Evolutionary conservation across 2,113 vertebrate genomes (phyloP), one percentile per base, ranked within the genome.

Genomic region (Callipepla squamata): DNA sequence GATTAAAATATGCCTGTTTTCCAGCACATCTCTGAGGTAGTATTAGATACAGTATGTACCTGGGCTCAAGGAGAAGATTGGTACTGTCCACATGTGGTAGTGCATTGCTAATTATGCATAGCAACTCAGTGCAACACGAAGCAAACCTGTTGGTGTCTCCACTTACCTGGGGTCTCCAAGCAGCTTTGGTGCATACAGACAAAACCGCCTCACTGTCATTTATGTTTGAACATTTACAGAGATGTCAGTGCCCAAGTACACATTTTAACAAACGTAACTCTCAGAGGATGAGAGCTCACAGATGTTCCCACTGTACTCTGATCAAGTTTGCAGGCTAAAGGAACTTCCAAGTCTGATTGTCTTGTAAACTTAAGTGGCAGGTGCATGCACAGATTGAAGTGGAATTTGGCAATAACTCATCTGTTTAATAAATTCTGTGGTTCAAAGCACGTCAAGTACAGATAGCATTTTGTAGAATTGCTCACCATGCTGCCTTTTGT

Each of bases 21-120:
- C 0, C 1, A 19, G n/a, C 59, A 19, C 8, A 2, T 59, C 15
- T 6, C 11, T 44, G 18, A 36, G 23, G 20, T 25, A 28, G 16
- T 42, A 8, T 32, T 50, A 48, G 72, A 32, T 8, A 26, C 42
- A 19, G 66, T n/a, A 10, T 19, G 11, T 36, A 16, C 32, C 19
- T 51, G 66, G 44, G 50, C 32, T 90, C 21, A 32, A 22, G 73
- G 32, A 65, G 50, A 42, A 78, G 73, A 16, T 22, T 38, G 48
- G 16, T 34, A 4, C 48, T 77, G 50, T 0, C 2, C 14, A 30
- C 15, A 22, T 18, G 13, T 65, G 44, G 14, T 38, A 28, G 32
- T 2, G 9, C 36, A n/a, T 40, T 78, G 26, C 36, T 78, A 36
- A 44, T 66, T 58, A 23, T 16, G 12, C 73, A 6, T 38, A 13